phyloP scores from a whole-genome alignment of 1,140 invertebrate species.

The Heliconius nattereri region DNA sequence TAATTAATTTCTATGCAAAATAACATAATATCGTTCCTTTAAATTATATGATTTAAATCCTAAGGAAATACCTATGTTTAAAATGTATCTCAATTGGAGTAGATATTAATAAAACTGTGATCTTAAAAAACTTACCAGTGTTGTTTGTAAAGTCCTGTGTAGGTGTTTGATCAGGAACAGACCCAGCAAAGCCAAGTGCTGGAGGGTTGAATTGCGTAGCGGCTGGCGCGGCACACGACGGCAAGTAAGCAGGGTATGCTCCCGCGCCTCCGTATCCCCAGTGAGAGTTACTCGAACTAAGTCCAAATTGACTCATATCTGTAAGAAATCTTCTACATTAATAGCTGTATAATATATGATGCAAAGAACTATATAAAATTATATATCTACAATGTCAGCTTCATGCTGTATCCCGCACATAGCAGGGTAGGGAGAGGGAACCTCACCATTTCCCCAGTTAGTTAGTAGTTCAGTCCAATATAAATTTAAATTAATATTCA shows the following conservation, averaged over 20 bases:
- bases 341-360: background rate
- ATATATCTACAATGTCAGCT: too few species aligned
- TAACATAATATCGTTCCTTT: too few species aligned
- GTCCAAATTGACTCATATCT: slow-evolving; percentile 90
- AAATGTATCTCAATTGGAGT: background rate
- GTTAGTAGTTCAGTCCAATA: too few species aligned
- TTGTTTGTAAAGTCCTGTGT: slow-evolving; percentile 84
- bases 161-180: slow-evolving; percentile 86
- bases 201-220: slow-evolving; percentile 86
- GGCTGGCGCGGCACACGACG: slow-evolving; percentile 85
- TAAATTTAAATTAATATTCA: too few species aligned
- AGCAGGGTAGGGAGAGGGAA: too few species aligned
- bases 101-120: too few species aligned
- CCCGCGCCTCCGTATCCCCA: slow-evolving; percentile 92
- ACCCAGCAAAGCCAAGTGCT: slow-evolving; percentile 84
- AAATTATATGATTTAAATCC: too few species aligned
- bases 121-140: slow-evolving; percentile 54
- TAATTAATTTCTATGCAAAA: too few species aligned
- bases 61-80: background rate
- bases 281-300: slow-evolving; percentile 89
- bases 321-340: slow-evolving; percentile 27
- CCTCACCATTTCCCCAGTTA: too few species aligned
- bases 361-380: too few species aligned
- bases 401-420: too few species aligned
- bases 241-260: slow-evolving; percentile 89